Evolutionary conservation across 1,140 invertebrate genomes (phyloP), one percentile per base, ranked within the genome.

Genomic region (Drosophila insularis): DNA sequence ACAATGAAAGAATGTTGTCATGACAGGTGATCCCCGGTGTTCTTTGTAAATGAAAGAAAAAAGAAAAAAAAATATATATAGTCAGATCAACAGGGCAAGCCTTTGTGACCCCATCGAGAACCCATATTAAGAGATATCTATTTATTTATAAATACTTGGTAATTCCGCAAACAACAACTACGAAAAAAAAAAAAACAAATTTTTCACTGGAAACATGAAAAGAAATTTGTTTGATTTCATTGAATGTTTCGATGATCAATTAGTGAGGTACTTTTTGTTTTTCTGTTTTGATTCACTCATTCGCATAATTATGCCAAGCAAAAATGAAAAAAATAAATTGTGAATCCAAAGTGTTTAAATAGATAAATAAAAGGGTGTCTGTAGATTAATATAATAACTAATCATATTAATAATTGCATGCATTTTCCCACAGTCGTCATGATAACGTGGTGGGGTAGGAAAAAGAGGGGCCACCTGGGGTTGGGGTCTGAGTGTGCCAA

Each of bases 161-260:
- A 21, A 76, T 76, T 76, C 73, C 74, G 23, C 31, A 40, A 40
- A 27, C 27, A 1, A n/a, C n/a, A n/a, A n/a, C n/a, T n/a, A n/a
- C n/a, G n/a, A n/a, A n/a, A n/a, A n/a, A n/a, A 31, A 73, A 35
- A 5, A 35, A 35, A 35, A 35, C 32, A 35, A 10, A 46, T 50
- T 76, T 75, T 76, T 70, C 60, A 53, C 55, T 70, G 37, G 60
- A 76, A 76, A 8, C 21, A 76, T 76, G 74, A 76, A 61, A 70
- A 59, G 73, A 46, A 76, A 76, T 70, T 68, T 76, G 21, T 68
- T 62, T 50, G 43, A 50, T 63, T 56, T 56, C 13, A 31, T 17
- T 35, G n/a, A 14, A 35, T 32, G 17, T 56, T 56, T 19, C 27
- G 54, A 14, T 56, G 31, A 58, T 58, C 55, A 58, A 58, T 58